Conservation (phyloP, 2,113 vertebrate genomes). For the Sorex fumeus region DNA sequence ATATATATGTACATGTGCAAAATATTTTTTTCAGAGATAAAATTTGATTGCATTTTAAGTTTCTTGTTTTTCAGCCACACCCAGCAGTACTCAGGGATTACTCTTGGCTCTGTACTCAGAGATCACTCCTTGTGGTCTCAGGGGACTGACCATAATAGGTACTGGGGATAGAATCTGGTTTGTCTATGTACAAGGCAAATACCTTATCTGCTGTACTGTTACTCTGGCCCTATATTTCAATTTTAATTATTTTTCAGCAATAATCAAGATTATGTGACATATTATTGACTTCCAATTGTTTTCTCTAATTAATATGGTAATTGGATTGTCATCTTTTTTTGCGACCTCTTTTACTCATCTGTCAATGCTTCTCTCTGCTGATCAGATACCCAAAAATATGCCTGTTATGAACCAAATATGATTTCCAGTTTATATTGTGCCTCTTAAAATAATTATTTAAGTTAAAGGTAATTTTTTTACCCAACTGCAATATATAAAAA, state of each 20-base stretch:
- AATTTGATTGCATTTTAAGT: slow-evolving; percentile 26
- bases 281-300: slow-evolving; percentile 39
- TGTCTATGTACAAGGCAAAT: no score
- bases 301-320: slow-evolving; percentile 40
- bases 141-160: no score
- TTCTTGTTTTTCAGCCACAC: background rate
- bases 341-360: background rate
- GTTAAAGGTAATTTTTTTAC: slow-evolving; percentile 27
- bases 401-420: background rate
- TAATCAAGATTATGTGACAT: slow-evolving; percentile 40
- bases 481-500: background rate
- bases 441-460: slow-evolving; percentile 57
- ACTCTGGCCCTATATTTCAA: no score
- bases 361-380: slow-evolving; percentile 3
- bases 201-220: no score
- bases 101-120: no score
- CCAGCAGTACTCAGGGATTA: no score
- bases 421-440: slow-evolving; percentile 4
- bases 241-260: slow-evolving; percentile 12
- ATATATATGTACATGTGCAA: background rate
- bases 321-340: slow-evolving; percentile 12
- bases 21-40: background rate
- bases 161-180: no score
- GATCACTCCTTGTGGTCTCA: no score
- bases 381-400: slow-evolving; percentile 13